Percentiles rank a stretch among this genome's conserved stretches.
phyloP scores from a whole-genome alignment of 2,888 invertebrate species.

The Mesorhabditis sp. region DNA sequence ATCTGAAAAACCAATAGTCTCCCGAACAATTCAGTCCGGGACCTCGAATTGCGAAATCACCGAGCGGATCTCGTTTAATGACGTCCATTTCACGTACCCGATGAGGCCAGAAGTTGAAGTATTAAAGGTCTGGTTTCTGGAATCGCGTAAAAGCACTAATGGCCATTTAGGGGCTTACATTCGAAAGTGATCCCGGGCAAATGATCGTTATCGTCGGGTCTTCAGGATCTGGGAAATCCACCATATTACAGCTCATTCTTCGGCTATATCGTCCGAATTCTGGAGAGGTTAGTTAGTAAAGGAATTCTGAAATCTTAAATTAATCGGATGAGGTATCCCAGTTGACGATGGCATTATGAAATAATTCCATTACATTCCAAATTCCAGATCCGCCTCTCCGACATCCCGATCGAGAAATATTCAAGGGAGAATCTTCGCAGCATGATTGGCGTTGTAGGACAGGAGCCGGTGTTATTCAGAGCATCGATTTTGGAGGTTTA shows the following conservation, averaged over 20 bases:
- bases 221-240: not conserved
- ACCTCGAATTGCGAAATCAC: not conserved
- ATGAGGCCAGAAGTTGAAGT: not conserved
- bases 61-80: not conserved
- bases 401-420: not conserved
- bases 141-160: not conserved
- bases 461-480: not conserved
- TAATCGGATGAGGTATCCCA: not conserved
- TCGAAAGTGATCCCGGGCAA: not conserved
- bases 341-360: no score
- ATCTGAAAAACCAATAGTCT: not conserved
- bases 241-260: not conserved
- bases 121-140: not conserved
- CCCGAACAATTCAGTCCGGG: not conserved
- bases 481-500: not conserved
- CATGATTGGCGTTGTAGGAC: not conserved
- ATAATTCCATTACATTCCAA: no score
- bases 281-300: not conserved
- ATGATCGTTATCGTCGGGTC: not conserved
- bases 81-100: not conserved
- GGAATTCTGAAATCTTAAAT: no score
- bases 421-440: not conserved
- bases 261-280: not conserved
- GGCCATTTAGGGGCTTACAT: not conserved
- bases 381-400: not conserved